Evolutionary conservation across 2,797 vertebrate species (phyloP), one percentile per base, ranked within the genome.

Genomic region (Diplodus puntazzo): DNA sequence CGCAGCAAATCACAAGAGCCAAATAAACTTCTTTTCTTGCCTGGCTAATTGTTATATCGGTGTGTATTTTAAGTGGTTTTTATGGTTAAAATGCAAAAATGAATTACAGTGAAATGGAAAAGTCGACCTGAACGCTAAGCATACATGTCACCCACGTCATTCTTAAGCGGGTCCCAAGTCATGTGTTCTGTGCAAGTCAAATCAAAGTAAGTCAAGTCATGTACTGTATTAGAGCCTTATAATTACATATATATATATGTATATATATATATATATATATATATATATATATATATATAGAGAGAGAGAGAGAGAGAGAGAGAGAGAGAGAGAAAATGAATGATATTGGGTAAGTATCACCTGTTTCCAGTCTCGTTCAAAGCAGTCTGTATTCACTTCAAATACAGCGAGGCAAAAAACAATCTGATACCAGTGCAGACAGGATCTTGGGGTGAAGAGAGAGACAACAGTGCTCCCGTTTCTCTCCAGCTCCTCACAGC

Each of bases 401-500:
- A 39, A 69, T 25, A 34, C 53, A 68, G 21, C 11, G 6, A 69
- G 52, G 18, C 7, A 43, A 39, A 27, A 64, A 65, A 50, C n/a
- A 11, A 55, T 12, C 23, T 9, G 0, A 43, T 30, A 75, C 73
- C 57, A 81, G 9, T 39, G 39, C 39, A 39, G 79, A 69, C 52
- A 4, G 50, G 57, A 30, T 69, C 43, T 53, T 53, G 54, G 39
- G 60, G 74, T 2, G 2, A 57, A 57, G 48, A 39, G 12, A 23
- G 62, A 81, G 30, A 69, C 54, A 34, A 45, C 53, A 49, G 30
- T 66, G 13, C 61, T 49, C 23, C 21, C 53, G 45, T 52, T 73
- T 87, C 53, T 65, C 43, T 75, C 46, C 54, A 46, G 14, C 45
- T 73, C 61, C 1, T n/a, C 63, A 21, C 55, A 64, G 73, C 60